These are phyloP conservation scores for Epinephelus coioides DNA, from an alignment of 2,797 vertebrate species.

Conservation along the genomic window DNA sequence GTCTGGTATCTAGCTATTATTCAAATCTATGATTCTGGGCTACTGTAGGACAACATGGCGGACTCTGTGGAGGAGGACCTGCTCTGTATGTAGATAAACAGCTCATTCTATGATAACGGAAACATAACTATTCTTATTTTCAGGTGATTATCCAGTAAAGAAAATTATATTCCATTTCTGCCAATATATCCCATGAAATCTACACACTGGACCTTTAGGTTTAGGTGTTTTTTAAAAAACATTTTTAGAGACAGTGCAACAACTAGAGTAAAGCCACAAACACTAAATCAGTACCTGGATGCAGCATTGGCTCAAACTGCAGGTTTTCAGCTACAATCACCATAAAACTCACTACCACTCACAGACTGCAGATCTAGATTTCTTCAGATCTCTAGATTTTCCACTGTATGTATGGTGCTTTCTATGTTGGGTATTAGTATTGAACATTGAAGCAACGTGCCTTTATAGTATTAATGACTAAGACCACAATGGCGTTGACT, in stretches of 20 bases:
- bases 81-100: too few relatives aligned
- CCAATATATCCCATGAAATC: too few relatives aligned
- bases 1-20: too few relatives aligned
- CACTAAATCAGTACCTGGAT: neutral
- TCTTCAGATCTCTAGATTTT: neutral
- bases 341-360: neutral
- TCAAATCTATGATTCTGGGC: too few relatives aligned
- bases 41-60: too few relatives aligned
- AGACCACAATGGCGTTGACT: slow-evolving; percentile 29
- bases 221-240: neutral
- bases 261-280: neutral
- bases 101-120: too few relatives aligned
- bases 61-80: too few relatives aligned
- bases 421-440: neutral
- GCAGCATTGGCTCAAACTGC: neutral
- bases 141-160: too few relatives aligned
- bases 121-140: too few relatives aligned
- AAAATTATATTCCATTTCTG: too few relatives aligned
- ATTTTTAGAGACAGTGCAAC: neutral
- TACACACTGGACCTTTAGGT: too few relatives aligned
- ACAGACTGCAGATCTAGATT: neutral
- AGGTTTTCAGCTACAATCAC: neutral
- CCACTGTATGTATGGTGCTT: neutral
- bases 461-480: slow-evolving; percentile 2
- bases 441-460: neutral